phyloP scores from a whole-genome alignment of 2,888 invertebrate species.

The Atethmia centrago region DNA sequence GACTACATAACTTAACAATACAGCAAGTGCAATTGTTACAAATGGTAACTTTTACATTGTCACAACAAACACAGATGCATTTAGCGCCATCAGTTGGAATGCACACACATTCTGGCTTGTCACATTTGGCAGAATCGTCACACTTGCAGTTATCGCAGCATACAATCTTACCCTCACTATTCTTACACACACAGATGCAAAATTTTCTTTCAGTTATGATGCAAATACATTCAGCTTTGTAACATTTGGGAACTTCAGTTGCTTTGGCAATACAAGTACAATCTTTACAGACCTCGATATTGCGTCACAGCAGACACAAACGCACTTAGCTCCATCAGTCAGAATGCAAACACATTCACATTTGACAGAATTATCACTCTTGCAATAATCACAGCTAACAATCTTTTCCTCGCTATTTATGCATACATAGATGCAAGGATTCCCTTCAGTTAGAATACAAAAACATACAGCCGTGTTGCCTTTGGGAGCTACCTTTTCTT shows the following conservation, averaged over 20 bases:
- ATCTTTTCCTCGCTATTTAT: slow-evolving; percentile 56
- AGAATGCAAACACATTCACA: slow-evolving; percentile 38
- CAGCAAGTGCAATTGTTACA: slow-evolving; percentile 32
- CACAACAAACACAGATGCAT: slow-evolving; percentile 53
- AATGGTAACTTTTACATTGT: neutral
- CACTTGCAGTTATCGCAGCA: slow-evolving; percentile 65
- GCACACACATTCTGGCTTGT: slow-evolving; percentile 29
- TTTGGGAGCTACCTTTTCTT: neutral
- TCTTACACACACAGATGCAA: slow-evolving; percentile 52
- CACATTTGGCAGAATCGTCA: slow-evolving; percentile 31
- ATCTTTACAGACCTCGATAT: slow-evolving; percentile 47
- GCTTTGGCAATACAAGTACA: slow-evolving; percentile 54
- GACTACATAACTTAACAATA: slow-evolving; percentile 6
- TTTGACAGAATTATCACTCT: slow-evolving; percentile 53
- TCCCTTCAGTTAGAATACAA: slow-evolving; percentile 62
- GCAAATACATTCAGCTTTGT: slow-evolving; percentile 55
- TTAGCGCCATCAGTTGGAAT: slow-evolving; percentile 58
- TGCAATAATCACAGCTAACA: slow-evolving; percentile 65
- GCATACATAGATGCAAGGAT: slow-evolving; percentile 58
- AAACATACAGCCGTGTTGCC: slow-evolving; percentile 56
- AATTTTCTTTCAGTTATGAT: slow-evolving; percentile 60
- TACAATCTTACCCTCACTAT: slow-evolving; percentile 38
- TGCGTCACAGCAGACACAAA: slow-evolving; percentile 17
- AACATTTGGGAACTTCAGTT: slow-evolving; percentile 6
- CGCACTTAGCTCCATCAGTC: slow-evolving; percentile 10